Evolutionary conservation across 2,888 invertebrate genomes (phyloP).

Genomic region (Agrilus cyanescens): DNA sequence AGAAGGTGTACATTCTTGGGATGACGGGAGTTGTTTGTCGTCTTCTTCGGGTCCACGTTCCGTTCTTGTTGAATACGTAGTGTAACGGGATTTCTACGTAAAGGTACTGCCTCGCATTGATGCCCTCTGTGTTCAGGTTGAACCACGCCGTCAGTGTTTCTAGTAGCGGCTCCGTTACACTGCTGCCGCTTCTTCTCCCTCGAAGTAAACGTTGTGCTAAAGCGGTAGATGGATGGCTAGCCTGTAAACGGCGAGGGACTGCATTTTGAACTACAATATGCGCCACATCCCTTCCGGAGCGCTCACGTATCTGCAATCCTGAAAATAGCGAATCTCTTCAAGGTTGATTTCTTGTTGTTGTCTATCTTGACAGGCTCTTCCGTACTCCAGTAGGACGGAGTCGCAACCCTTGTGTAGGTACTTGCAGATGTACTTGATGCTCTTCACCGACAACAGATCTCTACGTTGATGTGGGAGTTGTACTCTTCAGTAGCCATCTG

Average conservation of each 20-base stretch:
- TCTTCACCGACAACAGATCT: constrained; percentile 19
- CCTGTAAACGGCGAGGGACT: constrained; percentile 22
- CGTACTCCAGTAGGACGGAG: too few species aligned
- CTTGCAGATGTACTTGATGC: constrained; percentile 22
- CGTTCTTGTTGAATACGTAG: constrained; percentile 6
- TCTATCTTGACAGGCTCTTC: too few species aligned
- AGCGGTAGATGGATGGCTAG: constrained; percentile 27
- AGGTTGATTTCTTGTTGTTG: too few species aligned
- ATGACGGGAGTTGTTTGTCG: constrained; percentile 8
- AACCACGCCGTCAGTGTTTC: constrained; percentile 22
- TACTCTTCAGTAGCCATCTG: constrained; percentile 13
- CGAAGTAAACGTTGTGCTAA: constrained; percentile 10
- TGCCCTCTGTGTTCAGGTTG: constrained; percentile 14
- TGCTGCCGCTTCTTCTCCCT: constrained; percentile 7
- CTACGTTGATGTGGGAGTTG: constrained; percentile 23
- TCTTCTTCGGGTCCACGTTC: constrained; percentile 17
- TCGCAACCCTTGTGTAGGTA: constrained; percentile 12
- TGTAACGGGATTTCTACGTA: constrained; percentile 19
- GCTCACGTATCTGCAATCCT: too few species aligned
- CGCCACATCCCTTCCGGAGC: constrained; percentile 29
- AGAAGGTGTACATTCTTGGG: constrained; percentile 6
- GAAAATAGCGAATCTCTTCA: too few species aligned
- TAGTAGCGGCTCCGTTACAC: constrained; percentile 4
- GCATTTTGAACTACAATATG: constrained; percentile 19
- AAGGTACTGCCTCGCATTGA: constrained; percentile 8